phyloP scores from a whole-genome alignment of 2,113 vertebrate species.

The Castor canadensis region DNA sequence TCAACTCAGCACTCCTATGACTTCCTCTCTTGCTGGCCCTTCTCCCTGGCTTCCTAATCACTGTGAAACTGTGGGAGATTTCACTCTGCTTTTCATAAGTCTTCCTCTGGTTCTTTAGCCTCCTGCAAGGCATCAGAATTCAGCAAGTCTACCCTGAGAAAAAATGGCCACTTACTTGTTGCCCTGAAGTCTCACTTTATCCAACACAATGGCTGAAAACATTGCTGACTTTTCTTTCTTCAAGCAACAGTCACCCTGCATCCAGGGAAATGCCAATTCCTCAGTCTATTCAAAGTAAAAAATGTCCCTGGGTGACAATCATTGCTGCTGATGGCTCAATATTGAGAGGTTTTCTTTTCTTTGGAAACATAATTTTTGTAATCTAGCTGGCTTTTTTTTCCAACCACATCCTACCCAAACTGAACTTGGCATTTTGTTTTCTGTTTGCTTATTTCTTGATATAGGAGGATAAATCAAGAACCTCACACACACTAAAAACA shows the following conservation, averaged over 20 bases:
- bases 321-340: background rate
- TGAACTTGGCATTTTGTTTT: background rate
- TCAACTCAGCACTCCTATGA: background rate
- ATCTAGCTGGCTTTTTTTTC: background rate
- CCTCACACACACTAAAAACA: too few species aligned
- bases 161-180: background rate
- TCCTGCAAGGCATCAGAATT: background rate
- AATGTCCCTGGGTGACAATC: background rate
- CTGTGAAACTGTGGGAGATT: background rate
- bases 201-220: background rate
- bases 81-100: background rate
- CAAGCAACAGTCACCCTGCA: background rate
- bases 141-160: background rate
- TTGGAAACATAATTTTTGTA: background rate
- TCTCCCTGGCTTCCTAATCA: background rate
- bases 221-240: background rate
- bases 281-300: background rate
- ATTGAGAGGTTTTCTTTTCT: background rate
- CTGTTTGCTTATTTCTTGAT: background rate
- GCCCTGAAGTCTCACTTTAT: background rate
- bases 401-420: background rate
- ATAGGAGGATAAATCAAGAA: background rate
- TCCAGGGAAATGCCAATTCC: background rate
- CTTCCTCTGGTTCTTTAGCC: background rate
- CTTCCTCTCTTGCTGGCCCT: background rate